Percentiles rank a stretch among this genome's conserved stretches.
Conservation (phyloP, 2,797 vertebrate species). For the Ciconia nigra region DNA sequence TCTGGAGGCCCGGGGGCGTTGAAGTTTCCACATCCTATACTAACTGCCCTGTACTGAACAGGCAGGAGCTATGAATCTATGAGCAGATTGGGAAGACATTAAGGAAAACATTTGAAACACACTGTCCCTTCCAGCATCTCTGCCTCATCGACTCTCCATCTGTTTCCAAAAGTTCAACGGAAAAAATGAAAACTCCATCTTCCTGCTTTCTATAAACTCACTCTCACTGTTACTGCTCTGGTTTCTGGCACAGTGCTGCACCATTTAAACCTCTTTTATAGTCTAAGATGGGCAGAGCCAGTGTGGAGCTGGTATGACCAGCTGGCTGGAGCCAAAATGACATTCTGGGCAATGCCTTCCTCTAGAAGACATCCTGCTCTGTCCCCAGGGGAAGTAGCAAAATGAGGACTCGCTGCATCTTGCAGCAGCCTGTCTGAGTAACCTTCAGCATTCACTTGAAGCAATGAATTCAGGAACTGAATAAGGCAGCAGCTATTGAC, state of each 20-base stretch:
- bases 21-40: not conserved
- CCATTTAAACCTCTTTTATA: not conserved
- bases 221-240: not conserved
- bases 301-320: not conserved
- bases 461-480: not conserved
- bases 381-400: not conserved
- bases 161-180: constrained; percentile 14
- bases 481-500: not conserved
- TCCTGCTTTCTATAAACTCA: not conserved
- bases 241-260: not conserved
- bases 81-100: constrained; percentile 40
- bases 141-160: constrained; percentile 39
- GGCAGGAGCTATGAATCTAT: not conserved
- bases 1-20: not conserved
- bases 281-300: not conserved
- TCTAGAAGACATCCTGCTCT: not conserved
- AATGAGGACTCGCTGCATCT: not conserved
- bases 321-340: not conserved
- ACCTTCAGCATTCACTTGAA: not conserved
- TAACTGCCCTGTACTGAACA: not conserved
- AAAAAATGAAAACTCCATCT: constrained; percentile 17
- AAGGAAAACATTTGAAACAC: constrained; percentile 33
- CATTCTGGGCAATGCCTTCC: not conserved
- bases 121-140: constrained; percentile 43
- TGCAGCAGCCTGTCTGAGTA: not conserved